Evolutionary conservation across 2,797 vertebrate species (phyloP), one percentile per base, ranked within the genome.

Genomic region (Apodemus agrarius): DNA sequence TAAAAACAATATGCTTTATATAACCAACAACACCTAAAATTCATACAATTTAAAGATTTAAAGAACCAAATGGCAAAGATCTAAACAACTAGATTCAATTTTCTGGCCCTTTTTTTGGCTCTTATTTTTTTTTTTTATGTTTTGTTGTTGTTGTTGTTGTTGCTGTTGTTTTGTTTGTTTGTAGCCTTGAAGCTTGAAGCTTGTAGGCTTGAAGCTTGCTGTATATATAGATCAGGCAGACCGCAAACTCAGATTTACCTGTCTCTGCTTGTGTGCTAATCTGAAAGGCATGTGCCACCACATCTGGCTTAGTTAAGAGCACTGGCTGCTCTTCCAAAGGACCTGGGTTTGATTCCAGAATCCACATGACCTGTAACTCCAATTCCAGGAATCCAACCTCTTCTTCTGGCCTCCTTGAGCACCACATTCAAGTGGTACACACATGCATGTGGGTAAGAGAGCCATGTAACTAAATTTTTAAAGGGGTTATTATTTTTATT

Each of bases 21-120:
- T 63, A 86, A 86, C 37, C 24, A 19, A n/a, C 4, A 85, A 49
- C 54, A 82, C 11, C 8, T 24, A 40, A 61, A 82, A 59, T 40
- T 59, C n/a, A 82, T 17, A 40, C n/a, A 82, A 59, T 59, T 82
- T 43, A 69, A 83, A 83, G 43, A 29, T 13, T 83, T 43, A 61
- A 89, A 17, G 65, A 69, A 21, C 34, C 67, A 69, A 69, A 69
- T 69, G 37, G 34, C 67, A 19, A 69, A 72, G 22, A 80, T n/a
- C 22, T 84, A n/a, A 79, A 93, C n/a, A 37, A 49, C 43, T 43
- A 72, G 21, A 91, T 95, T 85, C n/a, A 85, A 57, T 90, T 22
- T 91, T 80, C 59, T 79, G 59, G 26, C 13, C 82, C 82, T 22
- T n/a, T 22, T 79, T 81, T 24, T 13, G 54, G 49, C 31, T 78